Evolutionary conservation across 2,113 vertebrate species (phyloP).

Genomic region (Scortum barcoo): DNA sequence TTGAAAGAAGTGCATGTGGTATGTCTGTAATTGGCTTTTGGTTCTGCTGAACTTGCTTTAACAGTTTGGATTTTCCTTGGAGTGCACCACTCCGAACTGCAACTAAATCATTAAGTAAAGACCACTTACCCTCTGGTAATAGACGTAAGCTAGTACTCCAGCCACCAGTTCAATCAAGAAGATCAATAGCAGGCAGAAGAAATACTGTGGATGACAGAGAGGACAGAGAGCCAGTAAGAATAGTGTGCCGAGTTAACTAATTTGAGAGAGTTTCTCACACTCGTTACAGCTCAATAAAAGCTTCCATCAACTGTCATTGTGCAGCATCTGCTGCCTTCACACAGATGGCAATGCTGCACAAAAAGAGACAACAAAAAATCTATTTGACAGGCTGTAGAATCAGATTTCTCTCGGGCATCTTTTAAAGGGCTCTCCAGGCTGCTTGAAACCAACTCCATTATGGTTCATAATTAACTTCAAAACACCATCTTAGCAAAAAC

Average conservation of each 20-base stretch:
- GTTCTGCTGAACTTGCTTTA: too few species aligned
- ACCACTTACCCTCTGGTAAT: conserved; percentile 88
- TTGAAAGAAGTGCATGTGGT: too few species aligned
- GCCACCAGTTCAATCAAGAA: conserved; percentile 91
- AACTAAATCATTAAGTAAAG: background rate
- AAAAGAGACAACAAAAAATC: conserved; percentile 38
- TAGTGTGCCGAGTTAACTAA: background rate
- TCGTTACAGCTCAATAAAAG: conserved; percentile 44
- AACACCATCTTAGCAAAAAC: conserved; percentile 7
- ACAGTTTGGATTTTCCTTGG: too few species aligned
- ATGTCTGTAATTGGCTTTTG: too few species aligned
- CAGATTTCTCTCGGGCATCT: conserved; percentile 34
- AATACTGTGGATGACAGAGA: conserved; percentile 82
- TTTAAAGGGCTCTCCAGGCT: background rate
- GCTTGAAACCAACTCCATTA: background rate
- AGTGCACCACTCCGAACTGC: background rate
- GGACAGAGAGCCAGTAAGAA: background rate
- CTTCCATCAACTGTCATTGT: conserved; percentile 50
- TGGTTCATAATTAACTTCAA: conserved; percentile 13
- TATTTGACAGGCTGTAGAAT: conserved; percentile 37
- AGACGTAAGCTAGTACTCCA: conserved; percentile 89
- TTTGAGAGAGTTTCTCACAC: conserved; percentile 29
- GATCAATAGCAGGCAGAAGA: conserved; percentile 87
- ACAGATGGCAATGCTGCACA: conserved; percentile 53
- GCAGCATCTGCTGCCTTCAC: conserved; percentile 46